Percentiles rank a stretch among this genome's conserved stretches.
These are phyloP conservation scores for Brachionus paranguensis DNA, from an alignment of 1,140 invertebrate species.

Conservation along the genomic window DNA sequence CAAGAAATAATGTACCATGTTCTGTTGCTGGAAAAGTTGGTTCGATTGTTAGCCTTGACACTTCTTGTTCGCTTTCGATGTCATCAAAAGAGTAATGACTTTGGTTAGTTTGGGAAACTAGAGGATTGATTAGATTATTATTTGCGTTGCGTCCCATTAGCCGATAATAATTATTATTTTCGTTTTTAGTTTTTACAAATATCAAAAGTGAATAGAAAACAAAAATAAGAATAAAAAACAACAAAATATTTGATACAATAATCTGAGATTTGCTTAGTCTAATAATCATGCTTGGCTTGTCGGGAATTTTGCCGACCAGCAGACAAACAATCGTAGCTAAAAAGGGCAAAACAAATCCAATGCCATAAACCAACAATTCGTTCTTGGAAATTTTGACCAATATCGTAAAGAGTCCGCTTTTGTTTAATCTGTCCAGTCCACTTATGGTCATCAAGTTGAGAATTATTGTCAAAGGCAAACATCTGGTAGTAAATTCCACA, in stretches of 20 bases:
- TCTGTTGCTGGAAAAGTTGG: background rate
- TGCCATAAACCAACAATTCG: background rate
- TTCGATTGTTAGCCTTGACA: background rate
- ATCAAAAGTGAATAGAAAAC: constrained; percentile 14
- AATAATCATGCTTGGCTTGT: background rate
- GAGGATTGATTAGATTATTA: background rate
- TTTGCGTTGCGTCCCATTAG: background rate
- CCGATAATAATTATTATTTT: background rate
- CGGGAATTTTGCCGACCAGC: background rate
- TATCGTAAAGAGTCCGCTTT: background rate
- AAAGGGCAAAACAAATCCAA: constrained; percentile 7
- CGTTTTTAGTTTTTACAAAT: constrained; percentile 6
- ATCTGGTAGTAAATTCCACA: background rate
- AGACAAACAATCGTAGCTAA: background rate
- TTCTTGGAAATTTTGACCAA: background rate
- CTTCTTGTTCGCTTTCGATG: background rate
- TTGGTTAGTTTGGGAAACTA: background rate
- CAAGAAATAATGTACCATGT: background rate
- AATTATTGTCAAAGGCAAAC: background rate
- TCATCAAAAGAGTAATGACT: background rate
- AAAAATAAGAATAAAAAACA: background rate
- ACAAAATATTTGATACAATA: constrained; percentile 1
- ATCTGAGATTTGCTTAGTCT: background rate
- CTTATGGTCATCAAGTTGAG: background rate
- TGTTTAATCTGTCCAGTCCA: background rate